These are phyloP conservation scores for Pseudomyrmex dendroicus DNA, from an alignment of 1,140 invertebrate species.

Conservation along the genomic window DNA sequence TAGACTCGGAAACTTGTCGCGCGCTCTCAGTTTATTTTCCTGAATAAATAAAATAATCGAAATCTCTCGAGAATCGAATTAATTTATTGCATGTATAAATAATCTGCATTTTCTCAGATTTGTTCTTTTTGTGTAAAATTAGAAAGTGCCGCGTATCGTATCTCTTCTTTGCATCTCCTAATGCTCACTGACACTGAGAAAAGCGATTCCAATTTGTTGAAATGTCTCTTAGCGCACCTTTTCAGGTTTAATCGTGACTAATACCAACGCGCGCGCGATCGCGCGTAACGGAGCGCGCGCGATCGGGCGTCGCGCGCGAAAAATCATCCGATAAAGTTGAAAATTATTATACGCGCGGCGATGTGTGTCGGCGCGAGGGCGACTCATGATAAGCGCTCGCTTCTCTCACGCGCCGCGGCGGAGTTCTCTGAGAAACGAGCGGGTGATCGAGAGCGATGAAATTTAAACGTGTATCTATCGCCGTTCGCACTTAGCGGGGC, in stretches of 20 bases:
- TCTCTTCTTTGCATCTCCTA: not conserved
- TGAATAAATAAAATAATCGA: too few relatives aligned
- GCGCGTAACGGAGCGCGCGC: slow-evolving; percentile 22
- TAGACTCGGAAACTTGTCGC: slow-evolving; percentile 19
- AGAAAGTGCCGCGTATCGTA: slow-evolving; percentile 27
- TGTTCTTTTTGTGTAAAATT: slow-evolving; percentile 22
- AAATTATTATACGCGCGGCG: slow-evolving; percentile 27
- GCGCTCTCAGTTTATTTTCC: too few relatives aligned
- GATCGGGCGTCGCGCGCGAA: slow-evolving; percentile 8
- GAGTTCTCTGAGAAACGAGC: slow-evolving; percentile 10
- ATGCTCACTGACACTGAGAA: not conserved
- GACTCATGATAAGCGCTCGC: slow-evolving; percentile 24
- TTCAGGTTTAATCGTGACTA: not conserved
- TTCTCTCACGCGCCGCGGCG: not conserved
- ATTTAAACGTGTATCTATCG: slow-evolving; percentile 43
- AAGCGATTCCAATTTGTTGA: slow-evolving; percentile 37
- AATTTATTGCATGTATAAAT: too few relatives aligned
- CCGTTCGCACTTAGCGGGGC: slow-evolving; percentile 61
- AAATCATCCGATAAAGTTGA: slow-evolving; percentile 20
- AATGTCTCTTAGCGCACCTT: slow-evolving; percentile 21
- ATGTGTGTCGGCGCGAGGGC: not conserved
- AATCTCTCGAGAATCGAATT: too few relatives aligned
- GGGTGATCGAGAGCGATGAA: slow-evolving; percentile 44
- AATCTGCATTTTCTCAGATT: slow-evolving; percentile 6
- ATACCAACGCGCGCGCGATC: slow-evolving; percentile 22